Evolutionary conservation across 2,797 vertebrate genomes (phyloP), one percentile per base, ranked within the genome.

Genomic region (Argyrosomus regius): DNA sequence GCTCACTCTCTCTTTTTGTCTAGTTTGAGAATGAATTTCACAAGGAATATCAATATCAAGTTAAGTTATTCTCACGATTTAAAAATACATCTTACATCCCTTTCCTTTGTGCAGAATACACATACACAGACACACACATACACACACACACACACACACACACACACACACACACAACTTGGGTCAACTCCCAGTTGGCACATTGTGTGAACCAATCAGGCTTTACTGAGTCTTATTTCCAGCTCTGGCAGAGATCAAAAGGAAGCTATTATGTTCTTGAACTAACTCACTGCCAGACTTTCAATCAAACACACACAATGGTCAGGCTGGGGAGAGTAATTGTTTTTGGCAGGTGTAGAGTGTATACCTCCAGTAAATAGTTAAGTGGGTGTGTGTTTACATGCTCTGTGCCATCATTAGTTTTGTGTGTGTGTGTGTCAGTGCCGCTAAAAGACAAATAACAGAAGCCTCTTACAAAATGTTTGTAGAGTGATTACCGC

Each of bases 161-260:
- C 57, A 72, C 41, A 67, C 53, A 78, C 56, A 67, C 50, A 64
- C 63, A 59, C 63, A 70, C 18, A 63, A 54, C 26, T 57, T 82
- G 73, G 76, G 67, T 78, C 56, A 41, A 70, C 46, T 79, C 71
- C 80, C 65, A 80, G 69, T 81, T 91, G 82, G 79, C 84, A 52
- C 20, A 28, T 57, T 78, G 65, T 52, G 71, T 80, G 76, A 89
- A 79, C 56, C 72, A 62, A 49, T 81, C 59, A 12, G 70, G 59
- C 24, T 88, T 89, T 87, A 85, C 77, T 72, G 81, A 76, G 71
- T 85, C 73, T 82, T 78, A 76, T 75, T 87, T 85, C 50, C 73
- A 89, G 84, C 71, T 74, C 66, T 82, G 81, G 85, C 77, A 81
- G 75, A 82, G 75, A 86, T 85, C 77, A 86, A 88, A 87, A 82